These are phyloP conservation scores for Varecia variegata DNA, from an alignment of 2,797 vertebrate species.

Conservation along the genomic window DNA sequence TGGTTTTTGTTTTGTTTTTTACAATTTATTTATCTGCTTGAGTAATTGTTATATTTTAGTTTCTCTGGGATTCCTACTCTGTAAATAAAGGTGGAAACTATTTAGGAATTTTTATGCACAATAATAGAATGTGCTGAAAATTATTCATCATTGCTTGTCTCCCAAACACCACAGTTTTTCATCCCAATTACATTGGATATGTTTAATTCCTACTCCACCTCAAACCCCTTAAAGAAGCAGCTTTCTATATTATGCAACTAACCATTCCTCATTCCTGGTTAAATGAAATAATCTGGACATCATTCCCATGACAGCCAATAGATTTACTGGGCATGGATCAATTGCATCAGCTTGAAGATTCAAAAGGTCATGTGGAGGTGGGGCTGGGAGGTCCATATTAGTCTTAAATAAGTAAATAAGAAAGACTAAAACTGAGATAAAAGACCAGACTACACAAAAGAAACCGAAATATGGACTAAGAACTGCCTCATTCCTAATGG, in stretches of 20 bases:
- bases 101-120: conserved; percentile 13
- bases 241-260: not conserved
- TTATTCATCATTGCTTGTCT: not conserved
- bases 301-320: not conserved
- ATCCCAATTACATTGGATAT: not conserved
- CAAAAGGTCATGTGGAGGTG: not conserved
- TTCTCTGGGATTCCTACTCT: not conserved
- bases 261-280: not conserved
- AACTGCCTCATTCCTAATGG: not conserved
- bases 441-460: not conserved
- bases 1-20: not conserved
- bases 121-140: conserved; percentile 1
- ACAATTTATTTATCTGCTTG: not conserved
- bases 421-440: not conserved
- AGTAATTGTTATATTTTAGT: conserved; percentile 16
- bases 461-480: not conserved
- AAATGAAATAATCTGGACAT: not conserved
- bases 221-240: not conserved
- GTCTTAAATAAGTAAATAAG: not conserved
- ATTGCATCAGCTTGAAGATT: not conserved
- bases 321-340: not conserved
- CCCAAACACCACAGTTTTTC: not conserved
- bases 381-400: not conserved
- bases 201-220: not conserved
- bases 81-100: not conserved